Evolutionary conservation across 2,888 invertebrate species (phyloP).

Genomic region (Papilio elwesi): DNA sequence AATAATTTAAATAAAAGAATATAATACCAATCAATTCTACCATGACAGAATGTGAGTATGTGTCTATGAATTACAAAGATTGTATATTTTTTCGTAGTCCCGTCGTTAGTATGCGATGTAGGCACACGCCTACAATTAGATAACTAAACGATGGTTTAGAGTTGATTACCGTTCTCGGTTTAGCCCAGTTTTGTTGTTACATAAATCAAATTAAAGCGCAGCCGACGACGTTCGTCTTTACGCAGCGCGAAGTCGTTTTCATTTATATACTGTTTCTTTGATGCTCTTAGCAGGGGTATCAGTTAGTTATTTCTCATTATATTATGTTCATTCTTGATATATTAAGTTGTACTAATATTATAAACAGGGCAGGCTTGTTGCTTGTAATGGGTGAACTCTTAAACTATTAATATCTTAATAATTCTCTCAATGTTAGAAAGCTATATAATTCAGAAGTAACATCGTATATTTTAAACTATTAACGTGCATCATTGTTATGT

Average conservation of each 20-base stretch:
- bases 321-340: constrained; percentile 14
- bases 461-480: neutral
- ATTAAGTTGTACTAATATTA: neutral
- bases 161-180: constrained; percentile 24
- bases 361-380: neutral
- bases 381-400: neutral
- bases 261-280: constrained; percentile 34
- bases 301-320: constrained; percentile 24
- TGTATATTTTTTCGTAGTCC: too few species aligned
- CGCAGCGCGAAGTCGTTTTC: constrained; percentile 25
- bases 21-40: too few species aligned
- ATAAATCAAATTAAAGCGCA: constrained; percentile 39
- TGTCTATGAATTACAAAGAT: too few species aligned
- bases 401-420: neutral
- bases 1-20: too few species aligned
- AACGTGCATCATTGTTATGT: too few species aligned
- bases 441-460: neutral
- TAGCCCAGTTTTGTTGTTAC: constrained; percentile 38
- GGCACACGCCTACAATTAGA: constrained; percentile 23
- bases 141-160: constrained; percentile 24
- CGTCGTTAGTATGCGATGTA: neutral
- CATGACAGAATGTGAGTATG: too few species aligned
- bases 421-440: neutral
- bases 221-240: constrained; percentile 28
- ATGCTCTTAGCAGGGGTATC: constrained; percentile 33